Evolutionary conservation across 2,797 vertebrate genomes (phyloP).

Genomic region (Gymnocypris eckloni): DNA sequence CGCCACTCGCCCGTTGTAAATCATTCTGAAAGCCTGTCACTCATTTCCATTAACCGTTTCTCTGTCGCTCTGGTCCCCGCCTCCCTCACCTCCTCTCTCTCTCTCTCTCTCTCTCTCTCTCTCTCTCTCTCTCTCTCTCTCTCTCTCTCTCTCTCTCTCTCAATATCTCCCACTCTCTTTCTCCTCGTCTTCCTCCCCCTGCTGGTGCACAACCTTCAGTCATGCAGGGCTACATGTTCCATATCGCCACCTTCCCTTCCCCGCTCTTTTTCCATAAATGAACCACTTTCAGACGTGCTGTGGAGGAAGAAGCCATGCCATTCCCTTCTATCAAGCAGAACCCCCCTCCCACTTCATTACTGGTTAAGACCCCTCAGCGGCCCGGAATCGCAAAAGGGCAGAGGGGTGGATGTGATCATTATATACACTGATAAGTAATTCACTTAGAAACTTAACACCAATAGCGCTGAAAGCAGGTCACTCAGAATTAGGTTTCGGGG

Average conservation of each 20-base stretch:
- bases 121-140: neutral
- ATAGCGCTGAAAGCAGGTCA: constrained; percentile 31
- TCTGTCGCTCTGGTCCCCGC: constrained; percentile 79
- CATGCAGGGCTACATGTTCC: constrained; percentile 79
- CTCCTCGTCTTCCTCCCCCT: constrained; percentile 61
- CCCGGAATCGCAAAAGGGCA: constrained; percentile 67
- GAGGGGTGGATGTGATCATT: constrained; percentile 71
- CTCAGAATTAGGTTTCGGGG: neutral
- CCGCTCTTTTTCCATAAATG: constrained; percentile 82
- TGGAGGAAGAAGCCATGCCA: constrained; percentile 62
- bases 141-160: constrained; percentile 50
- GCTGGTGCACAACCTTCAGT: constrained; percentile 75
- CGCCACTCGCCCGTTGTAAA: constrained; percentile 98
- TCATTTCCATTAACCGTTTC: constrained; percentile 98
- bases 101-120: neutral
- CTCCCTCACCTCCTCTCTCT: constrained; percentile 71
- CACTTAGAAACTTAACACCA: constrained; percentile 43
- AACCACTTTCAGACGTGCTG: constrained; percentile 75
- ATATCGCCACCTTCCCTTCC: constrained; percentile 76
- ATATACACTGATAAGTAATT: constrained; percentile 46
- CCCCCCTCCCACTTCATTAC: constrained; percentile 78
- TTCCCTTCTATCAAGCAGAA: constrained; percentile 62
- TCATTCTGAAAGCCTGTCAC: constrained; percentile 99
- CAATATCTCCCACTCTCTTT: constrained; percentile 49
- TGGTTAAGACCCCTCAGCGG: constrained; percentile 72